Percentiles rank a stretch among this genome's conserved stretches.
Evolutionary conservation across 2,797 vertebrate genomes (phyloP).

Genomic region (Threskiornis aethiopicus): DNA sequence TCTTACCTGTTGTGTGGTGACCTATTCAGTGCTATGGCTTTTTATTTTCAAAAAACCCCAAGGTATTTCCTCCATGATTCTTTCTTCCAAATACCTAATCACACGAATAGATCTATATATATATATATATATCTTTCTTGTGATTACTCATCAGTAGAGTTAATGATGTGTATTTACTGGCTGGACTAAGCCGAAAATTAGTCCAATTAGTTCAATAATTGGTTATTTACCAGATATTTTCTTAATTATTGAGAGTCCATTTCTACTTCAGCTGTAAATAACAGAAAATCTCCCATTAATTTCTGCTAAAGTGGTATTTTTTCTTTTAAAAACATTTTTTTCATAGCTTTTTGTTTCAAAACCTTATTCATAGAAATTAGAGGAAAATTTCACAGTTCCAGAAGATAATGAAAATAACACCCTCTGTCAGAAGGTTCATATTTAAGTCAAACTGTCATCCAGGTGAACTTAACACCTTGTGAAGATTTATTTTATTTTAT

Average conservation of each 20-base stretch:
- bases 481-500: not conserved
- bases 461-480: not conserved
- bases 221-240: not conserved
- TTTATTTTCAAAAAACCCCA: not conserved
- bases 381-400: not conserved
- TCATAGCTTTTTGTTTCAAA: not conserved
- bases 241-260: not conserved
- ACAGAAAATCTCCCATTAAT: not conserved
- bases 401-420: not conserved
- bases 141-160: not conserved
- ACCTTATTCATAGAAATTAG: not conserved
- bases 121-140: not conserved
- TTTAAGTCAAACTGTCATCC: not conserved
- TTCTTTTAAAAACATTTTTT: not conserved
- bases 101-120: not conserved
- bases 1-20: not conserved
- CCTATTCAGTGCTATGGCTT: not conserved
- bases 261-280: not conserved
- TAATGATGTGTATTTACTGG: slow-evolving; percentile 18
- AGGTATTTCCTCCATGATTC: not conserved
- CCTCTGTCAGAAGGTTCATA: not conserved
- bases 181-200: not conserved
- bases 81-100: not conserved
- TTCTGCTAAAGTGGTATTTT: not conserved
- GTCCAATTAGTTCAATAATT: not conserved